Evolutionary conservation across 2,888 invertebrate species (phyloP).

Genomic region (Venusia cambrica): DNA sequence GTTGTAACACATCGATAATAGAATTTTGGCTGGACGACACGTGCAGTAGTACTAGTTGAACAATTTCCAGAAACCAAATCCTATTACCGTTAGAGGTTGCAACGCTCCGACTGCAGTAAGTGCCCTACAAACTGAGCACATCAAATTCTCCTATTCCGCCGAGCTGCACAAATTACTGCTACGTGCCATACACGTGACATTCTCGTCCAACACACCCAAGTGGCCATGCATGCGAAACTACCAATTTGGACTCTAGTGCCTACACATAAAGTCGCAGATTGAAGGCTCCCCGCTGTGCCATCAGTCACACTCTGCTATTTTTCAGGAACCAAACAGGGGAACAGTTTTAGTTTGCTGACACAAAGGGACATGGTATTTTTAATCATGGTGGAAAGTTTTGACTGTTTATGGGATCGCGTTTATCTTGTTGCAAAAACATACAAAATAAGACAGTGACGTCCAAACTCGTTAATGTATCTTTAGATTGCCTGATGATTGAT

Average conservation of each 20-base stretch:
- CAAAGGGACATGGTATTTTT: neutral
- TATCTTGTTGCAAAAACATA: no score
- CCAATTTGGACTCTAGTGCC: constrained; percentile 3
- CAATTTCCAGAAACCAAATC: constrained; percentile 1
- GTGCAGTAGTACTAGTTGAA: no score
- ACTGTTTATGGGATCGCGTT: no score
- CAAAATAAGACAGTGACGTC: no score
- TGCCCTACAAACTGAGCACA: constrained; percentile 17
- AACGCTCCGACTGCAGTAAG: constrained; percentile 1
- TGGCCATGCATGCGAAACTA: constrained; percentile 12
- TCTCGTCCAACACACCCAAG: constrained; percentile 17
- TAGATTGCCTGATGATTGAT: no score
- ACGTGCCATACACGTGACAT: constrained; percentile 23
- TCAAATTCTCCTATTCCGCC: constrained; percentile 16
- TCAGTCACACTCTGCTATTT: constrained; percentile 15
- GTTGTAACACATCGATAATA: no score
- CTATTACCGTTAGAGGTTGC: constrained; percentile 1
- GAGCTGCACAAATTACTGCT: constrained; percentile 22
- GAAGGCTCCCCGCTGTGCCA: constrained; percentile 18
- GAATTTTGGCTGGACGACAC: no score
- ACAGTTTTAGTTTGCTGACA: constrained; percentile 1
- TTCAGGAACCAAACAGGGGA: constrained; percentile 1
- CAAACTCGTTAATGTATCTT: no score
- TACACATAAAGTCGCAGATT: constrained; percentile 3
- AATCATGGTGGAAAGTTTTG: no score